A percentile compares a stretch with the other conserved stretches of the same genome.
These are phyloP conservation scores for Folsomia candida DNA, from an alignment of 2,888 invertebrate genomes.

Conservation along the genomic window DNA sequence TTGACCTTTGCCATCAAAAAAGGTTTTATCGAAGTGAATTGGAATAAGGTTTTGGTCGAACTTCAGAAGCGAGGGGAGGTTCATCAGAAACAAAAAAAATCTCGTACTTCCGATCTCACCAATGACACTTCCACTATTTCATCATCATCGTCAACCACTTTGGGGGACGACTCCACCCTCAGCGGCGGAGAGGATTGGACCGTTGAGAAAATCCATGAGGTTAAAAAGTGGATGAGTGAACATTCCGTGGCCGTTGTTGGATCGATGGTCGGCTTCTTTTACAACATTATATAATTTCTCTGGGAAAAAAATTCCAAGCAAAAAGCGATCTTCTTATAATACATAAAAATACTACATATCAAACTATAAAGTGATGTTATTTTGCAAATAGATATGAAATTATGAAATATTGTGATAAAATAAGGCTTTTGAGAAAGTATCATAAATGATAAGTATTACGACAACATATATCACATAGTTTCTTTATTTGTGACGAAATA, in stretches of 20 bases:
- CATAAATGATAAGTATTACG: too few relatives aligned
- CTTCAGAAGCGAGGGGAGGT: constrained; percentile 5
- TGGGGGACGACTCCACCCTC: not conserved
- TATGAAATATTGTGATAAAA: not conserved
- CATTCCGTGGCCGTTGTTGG: constrained; percentile 32
- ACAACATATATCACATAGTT: not conserved
- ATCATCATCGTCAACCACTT: too few relatives aligned
- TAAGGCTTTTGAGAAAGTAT: too few relatives aligned
- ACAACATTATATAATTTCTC: constrained; percentile 21
- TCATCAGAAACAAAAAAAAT: not conserved
- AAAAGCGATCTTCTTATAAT: too few relatives aligned
- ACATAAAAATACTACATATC: too few relatives aligned
- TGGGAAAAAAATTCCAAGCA: constrained; percentile 17
- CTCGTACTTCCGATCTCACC: not conserved
- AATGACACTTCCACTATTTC: not conserved
- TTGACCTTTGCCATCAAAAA: constrained; percentile 28
- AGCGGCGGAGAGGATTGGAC: not conserved
- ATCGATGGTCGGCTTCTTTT: constrained; percentile 30
- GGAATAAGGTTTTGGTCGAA: constrained; percentile 38
- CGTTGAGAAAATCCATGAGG: constrained; percentile 6
- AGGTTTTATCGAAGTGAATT: constrained; percentile 42
- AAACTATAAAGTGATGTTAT: too few relatives aligned
- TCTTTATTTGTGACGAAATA: not conserved
- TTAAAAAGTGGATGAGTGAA: constrained; percentile 25
- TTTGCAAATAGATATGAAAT: too few relatives aligned